Base-by-base conservation (phyloP, 2,113 vertebrate genomes). In the Benitochromis conjunctus region DNA sequence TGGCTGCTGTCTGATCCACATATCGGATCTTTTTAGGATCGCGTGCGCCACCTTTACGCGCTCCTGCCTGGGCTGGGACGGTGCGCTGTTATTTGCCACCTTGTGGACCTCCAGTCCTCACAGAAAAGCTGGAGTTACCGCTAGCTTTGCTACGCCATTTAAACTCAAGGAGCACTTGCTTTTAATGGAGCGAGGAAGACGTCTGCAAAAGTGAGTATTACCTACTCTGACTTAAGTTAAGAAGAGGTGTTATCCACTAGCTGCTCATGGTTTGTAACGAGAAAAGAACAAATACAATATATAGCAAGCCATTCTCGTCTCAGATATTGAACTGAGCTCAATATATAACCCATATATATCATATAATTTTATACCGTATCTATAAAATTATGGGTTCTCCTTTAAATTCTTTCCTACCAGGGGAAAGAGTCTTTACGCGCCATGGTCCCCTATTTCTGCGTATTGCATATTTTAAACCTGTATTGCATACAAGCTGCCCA, bases 151-250 rank as follows among this genome's bases (percentile, higher is more conserved):
- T 51, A 31, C 48, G 6, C 12, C 9, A 9, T 54, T 83, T 36
- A 6, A 53, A 82, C 11, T 16, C 5, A 8, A 48, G 14, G 19
- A 29, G 51, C 54, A 74, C 24, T 60, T 56, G 13, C 18, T 64
- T 1, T 55, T 19, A 26, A 66, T 60, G 8, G 38, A 58, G 53
- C 41, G 60, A 21, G 57, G 62, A 24, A 76, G 69, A 66, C 79
- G n/a, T 29, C 74, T 16, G 56, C 41, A 24, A 89, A 89, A 62
- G 88, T 93, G 88, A 91, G 88, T 85, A 85, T 9, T 43, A 41
- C 69, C 9, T 64, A 48, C 55, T 62, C 10, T 5, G 24, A 80
- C 9, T 9, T 10, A 80, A 86, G 21, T 79, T 34, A 12, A 71
- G 34, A 21, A 12, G 54, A 80, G 11, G 5, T 18, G 24, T 29